A percentile compares a stretch with the other conserved stretches of the same genome.
Evolutionary conservation across 2,797 vertebrate species (phyloP).

Genomic region (Sebastes itinus): DNA sequence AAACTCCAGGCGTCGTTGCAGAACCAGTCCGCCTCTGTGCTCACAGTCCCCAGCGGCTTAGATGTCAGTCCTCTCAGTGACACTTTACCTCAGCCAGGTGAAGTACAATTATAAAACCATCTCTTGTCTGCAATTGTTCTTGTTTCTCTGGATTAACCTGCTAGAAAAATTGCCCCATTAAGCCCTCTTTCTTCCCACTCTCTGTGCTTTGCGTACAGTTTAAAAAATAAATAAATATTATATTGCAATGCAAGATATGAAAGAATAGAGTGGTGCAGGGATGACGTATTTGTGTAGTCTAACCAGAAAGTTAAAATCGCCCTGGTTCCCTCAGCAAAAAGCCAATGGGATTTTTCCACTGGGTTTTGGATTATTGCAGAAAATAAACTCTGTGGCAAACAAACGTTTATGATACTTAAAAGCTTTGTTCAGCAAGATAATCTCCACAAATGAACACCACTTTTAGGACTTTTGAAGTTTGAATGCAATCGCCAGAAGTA

Average conservation of each 20-base stretch:
- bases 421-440: too few species aligned
- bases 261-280: neutral
- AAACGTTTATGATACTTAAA: too few species aligned
- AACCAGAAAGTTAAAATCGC: too few species aligned
- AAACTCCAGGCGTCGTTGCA: constrained; percentile 57
- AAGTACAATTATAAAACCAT: neutral
- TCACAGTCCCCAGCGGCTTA: constrained; percentile 88
- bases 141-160: neutral
- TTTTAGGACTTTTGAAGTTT: too few species aligned
- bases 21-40: constrained; percentile 77
- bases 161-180: neutral
- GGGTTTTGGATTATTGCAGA: too few species aligned
- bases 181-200: neutral
- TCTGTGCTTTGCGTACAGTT: neutral
- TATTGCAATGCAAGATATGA: neutral
- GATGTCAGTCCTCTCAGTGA: constrained; percentile 71
- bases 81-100: constrained; percentile 68
- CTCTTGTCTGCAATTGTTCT: neutral
- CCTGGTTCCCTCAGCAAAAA: too few species aligned
- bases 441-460: too few species aligned
- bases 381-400: too few species aligned
- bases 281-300: fast-evolving
- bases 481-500: too few species aligned
- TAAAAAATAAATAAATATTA: neutral
- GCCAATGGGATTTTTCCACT: too few species aligned